Evolutionary conservation across 1,140 invertebrate species (phyloP).

Genomic region (Pseudoatta argentina): DNA sequence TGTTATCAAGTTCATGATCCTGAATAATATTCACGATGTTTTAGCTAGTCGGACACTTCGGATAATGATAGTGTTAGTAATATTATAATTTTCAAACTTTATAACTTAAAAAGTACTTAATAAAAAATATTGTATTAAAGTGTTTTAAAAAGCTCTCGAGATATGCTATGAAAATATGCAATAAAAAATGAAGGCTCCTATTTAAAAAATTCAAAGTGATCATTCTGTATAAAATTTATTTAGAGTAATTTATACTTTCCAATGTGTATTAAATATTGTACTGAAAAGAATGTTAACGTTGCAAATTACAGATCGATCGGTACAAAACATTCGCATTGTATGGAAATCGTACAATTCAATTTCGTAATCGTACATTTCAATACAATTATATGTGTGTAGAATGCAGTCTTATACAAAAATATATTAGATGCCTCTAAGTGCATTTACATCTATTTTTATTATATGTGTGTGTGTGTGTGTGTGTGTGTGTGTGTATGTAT

Average conservation of each 20-base stretch:
- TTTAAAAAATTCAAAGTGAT: no score
- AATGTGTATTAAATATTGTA: not conserved
- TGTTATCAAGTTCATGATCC: no score
- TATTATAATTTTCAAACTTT: no score
- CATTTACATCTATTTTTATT: slow-evolving; percentile 14
- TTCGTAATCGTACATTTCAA: slow-evolving; percentile 6
- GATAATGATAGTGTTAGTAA: no score
- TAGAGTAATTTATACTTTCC: not conserved
- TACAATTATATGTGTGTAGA: slow-evolving; percentile 1
- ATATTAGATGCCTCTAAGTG: slow-evolving; percentile 29
- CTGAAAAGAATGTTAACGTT: not conserved
- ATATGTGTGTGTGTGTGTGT: not conserved
- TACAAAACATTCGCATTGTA: slow-evolving; percentile 14
- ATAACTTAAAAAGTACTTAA: no score
- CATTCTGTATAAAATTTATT: not conserved
- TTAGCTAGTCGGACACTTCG: no score
- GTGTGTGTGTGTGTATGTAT: no score
- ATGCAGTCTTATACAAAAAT: slow-evolving; percentile 7
- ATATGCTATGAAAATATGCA: no score
- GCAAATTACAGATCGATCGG: slow-evolving; percentile 25
- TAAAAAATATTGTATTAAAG: no score
- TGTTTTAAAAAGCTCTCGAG: no score
- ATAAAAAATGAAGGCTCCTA: no score
- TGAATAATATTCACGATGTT: no score
- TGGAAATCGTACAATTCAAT: slow-evolving; percentile 6